Percentiles rank a stretch among this genome's conserved stretches.
Evolutionary conservation across 2,888 invertebrate genomes (phyloP).

Genomic region (Lasioglossum malachurum): DNA sequence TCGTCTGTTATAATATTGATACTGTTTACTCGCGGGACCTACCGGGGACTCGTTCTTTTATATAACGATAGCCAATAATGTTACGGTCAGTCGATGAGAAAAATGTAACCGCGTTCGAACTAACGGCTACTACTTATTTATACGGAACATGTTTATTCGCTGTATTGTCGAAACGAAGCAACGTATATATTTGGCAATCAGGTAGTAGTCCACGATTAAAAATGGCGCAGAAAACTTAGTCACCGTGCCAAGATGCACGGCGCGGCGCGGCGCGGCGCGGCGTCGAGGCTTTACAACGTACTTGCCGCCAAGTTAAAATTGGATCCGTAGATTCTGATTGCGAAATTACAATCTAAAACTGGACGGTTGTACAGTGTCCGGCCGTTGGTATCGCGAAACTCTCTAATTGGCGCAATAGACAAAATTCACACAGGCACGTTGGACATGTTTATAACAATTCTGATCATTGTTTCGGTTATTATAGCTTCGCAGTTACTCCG

Average conservation of each 20-base stretch:
- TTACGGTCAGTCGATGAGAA: not conserved
- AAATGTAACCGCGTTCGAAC: not conserved
- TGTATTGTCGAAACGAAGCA: not conserved
- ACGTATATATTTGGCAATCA: not conserved
- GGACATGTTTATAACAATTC: not conserved
- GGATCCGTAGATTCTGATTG: conserved; percentile 48
- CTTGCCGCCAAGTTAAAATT: conserved; percentile 44
- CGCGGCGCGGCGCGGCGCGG: no score
- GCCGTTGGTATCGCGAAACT: conserved; percentile 21
- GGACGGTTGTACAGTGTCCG: conserved; percentile 22
- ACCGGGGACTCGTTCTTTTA: not conserved
- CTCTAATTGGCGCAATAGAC: not conserved
- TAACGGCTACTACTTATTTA: not conserved
- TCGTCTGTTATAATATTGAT: not conserved
- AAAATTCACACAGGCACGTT: not conserved
- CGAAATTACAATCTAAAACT: conserved; percentile 53
- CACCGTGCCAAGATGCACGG: conserved; percentile 32
- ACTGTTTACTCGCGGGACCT: not conserved
- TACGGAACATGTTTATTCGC: not conserved
- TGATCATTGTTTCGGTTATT: not conserved
- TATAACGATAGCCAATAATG: not conserved
- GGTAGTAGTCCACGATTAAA: conserved; percentile 19
- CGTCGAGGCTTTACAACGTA: not conserved
- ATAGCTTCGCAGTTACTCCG: not conserved
- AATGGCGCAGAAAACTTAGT: not conserved